Base-by-base conservation (phyloP, 2,113 vertebrate genomes). In the Ceyx cyanopectus region DNA sequence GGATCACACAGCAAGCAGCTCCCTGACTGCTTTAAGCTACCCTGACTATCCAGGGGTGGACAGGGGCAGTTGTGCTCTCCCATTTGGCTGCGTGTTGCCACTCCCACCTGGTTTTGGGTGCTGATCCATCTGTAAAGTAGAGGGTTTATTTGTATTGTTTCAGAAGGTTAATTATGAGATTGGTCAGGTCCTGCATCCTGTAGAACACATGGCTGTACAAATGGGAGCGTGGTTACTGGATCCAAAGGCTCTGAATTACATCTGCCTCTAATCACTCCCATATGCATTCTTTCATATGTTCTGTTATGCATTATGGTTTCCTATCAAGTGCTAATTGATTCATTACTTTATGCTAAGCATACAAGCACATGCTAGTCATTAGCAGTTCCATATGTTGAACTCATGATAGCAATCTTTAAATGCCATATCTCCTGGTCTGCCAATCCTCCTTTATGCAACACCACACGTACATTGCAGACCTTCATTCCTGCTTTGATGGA, bases 91-190 rank as follows among this genome's bases (percentile, higher is more conserved):
- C 1, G 0, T 76, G 9, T 83, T 88, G 63, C 41, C 23, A 19
- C 40, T 81, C 57, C 34, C 43, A 43, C 16, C 34, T 56, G 21
- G 13, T 58, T 86, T 75, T 20, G 53, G 51, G 32, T 89, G 40
- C n/a, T 48, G 22, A 60, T 56, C 32, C 10, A 32, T 67, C 65
- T 34, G 57, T 45, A 78, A 93, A 61, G 81, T 18, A 27, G 45
- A 5, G 1, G 1, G 0, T 0, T 18, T 58, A 4, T 10, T 11
- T 34, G 24, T 10, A 20, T 1, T 1, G 14, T 81, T 84, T 74
- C 40, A 41, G 8, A 23, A 77, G 34, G 45, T 62, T 84, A 60
- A 60, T 75, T 57, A 43, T 43, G 57, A 63, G 10, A 57, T 32
- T 1, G 2, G 61, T 34, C 7, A 43, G 26, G 29, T 68, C 26